phyloP scores from a whole-genome alignment of 1,140 invertebrate genomes.

The Heliconius hermathena region DNA sequence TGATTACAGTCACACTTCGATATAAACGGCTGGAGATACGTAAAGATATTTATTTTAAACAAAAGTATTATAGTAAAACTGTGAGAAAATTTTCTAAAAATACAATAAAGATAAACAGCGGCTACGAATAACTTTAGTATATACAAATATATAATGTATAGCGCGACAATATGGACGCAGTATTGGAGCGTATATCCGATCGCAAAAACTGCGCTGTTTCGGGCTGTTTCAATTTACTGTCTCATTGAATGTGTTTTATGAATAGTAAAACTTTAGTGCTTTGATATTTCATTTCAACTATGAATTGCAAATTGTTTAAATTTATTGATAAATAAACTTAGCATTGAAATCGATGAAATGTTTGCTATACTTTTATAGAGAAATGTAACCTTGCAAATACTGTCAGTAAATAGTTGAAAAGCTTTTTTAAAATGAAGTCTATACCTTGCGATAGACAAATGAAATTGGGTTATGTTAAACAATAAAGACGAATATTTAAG shows the following conservation, averaged over 20 bases:
- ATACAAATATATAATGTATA: background rate
- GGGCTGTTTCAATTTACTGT: constrained; percentile 22
- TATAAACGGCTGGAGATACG: too few relatives aligned
- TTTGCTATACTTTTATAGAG: background rate
- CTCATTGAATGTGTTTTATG: constrained; percentile 7
- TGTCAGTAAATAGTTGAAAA: background rate
- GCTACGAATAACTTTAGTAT: too few relatives aligned
- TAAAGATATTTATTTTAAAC: too few relatives aligned
- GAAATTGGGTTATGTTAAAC: too few relatives aligned
- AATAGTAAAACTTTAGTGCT: constrained; percentile 5
- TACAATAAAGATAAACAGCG: too few relatives aligned
- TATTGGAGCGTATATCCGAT: constrained; percentile 26
- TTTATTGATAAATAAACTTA: constrained; percentile 10
- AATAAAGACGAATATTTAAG: too few relatives aligned
- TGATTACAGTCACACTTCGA: too few relatives aligned
- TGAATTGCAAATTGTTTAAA: constrained; percentile 9
- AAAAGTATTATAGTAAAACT: too few relatives aligned
- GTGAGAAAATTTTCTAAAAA: too few relatives aligned
- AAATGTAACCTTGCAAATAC: background rate
- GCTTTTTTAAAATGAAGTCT: background rate
- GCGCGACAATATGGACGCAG: constrained; percentile 15
- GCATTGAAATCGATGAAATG: background rate
- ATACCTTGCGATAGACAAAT: too few relatives aligned
- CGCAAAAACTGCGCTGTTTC: constrained; percentile 19
- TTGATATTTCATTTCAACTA: constrained; percentile 7